Conservation (phyloP, 2,113 vertebrate species). For the Hassar affinis region DNA sequence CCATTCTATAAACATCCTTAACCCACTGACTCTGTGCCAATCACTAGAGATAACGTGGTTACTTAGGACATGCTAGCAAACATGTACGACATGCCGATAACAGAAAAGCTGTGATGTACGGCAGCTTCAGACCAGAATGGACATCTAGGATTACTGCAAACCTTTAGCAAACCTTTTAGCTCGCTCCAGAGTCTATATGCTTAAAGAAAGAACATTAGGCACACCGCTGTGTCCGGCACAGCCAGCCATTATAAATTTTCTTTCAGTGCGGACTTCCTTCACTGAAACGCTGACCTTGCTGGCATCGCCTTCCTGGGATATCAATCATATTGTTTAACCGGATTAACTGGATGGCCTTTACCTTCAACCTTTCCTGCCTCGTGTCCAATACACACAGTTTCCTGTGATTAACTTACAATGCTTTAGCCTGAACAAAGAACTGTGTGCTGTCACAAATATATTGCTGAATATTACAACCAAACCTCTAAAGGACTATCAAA, state of each 20-base stretch:
- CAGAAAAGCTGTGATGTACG: background rate
- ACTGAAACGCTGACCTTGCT: background rate
- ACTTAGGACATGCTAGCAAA: constrained; percentile 48
- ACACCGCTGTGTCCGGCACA: background rate
- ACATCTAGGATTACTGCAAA: background rate
- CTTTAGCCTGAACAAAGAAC: background rate
- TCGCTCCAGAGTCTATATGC: background rate
- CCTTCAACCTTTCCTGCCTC: background rate
- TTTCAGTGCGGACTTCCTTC: background rate
- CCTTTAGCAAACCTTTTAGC: background rate
- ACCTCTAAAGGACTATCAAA: background rate
- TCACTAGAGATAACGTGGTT: constrained; percentile 56
- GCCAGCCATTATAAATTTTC: background rate
- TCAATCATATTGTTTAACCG: background rate
- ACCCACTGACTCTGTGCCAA: constrained; percentile 54
- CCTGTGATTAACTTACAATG: background rate
- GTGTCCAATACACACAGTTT: background rate
- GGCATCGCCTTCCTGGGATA: background rate
- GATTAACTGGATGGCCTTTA: background rate
- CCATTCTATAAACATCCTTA: constrained; percentile 54
- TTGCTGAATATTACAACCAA: background rate
- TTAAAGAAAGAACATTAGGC: background rate
- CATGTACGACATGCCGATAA: background rate
- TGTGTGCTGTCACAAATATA: background rate
- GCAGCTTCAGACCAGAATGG: background rate